Conservation (phyloP, 2,888 invertebrate genomes). For the Sepioteuthis lessoniana region DNA sequence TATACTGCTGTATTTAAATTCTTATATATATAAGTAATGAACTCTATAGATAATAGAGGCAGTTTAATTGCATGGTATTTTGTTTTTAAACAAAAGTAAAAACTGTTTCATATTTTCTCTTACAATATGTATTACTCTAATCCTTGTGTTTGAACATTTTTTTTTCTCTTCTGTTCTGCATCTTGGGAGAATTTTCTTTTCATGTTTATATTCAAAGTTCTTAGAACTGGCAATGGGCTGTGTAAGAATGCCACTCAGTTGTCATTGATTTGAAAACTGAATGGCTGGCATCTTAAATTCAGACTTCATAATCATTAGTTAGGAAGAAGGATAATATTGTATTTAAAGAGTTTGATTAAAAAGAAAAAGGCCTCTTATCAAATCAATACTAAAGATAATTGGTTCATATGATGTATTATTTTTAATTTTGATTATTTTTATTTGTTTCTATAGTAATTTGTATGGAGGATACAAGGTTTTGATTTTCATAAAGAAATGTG, state of each 20-base stretch:
- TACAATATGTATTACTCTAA: background rate
- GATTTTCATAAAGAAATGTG: background rate
- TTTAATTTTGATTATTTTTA: background rate
- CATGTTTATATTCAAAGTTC: background rate
- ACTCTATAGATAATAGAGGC: too few species aligned
- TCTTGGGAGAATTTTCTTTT: background rate
- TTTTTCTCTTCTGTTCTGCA: background rate
- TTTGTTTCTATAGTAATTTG: background rate
- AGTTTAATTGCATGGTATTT: too few species aligned
- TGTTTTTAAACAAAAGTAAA: too few species aligned
- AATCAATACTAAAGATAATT: background rate
- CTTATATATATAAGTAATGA: background rate
- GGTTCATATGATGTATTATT: background rate
- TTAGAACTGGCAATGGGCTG: background rate
- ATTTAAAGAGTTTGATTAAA: conserved; percentile 5
- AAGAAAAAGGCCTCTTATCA: background rate
- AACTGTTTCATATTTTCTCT: background rate
- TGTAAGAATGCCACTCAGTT: background rate
- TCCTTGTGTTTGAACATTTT: background rate
- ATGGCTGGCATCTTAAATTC: background rate
- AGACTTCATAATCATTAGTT: background rate
- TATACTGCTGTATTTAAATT: background rate
- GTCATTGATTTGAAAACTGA: conserved; percentile 11
- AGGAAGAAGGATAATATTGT: background rate
- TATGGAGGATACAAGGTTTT: background rate